phyloP scores from a whole-genome alignment of 2,888 invertebrate genomes.

The Cosmorhoe ocellata region DNA sequence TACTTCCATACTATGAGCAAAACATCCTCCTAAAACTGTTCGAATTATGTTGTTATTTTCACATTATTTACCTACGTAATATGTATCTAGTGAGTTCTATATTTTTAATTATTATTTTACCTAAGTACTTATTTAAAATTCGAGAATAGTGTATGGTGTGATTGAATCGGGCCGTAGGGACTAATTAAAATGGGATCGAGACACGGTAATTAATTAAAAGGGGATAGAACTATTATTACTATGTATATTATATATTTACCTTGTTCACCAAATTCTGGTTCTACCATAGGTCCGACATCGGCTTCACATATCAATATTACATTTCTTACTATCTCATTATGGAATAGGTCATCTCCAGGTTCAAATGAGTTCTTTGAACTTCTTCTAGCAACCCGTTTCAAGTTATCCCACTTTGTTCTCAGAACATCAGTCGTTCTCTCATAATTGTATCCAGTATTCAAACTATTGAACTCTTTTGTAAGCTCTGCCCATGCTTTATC shows the following conservation, averaged over 20 bases:
- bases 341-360: constrained; percentile 38
- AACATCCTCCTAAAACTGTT: no score
- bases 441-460: constrained; percentile 46
- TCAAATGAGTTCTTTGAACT: constrained; percentile 54
- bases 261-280: constrained; percentile 5
- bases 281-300: constrained; percentile 19
- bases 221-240: no score
- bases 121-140: no score
- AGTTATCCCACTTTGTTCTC: constrained; percentile 68
- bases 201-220: no score
- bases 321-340: constrained; percentile 49
- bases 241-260: constrained; percentile 1
- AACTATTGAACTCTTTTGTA: constrained; percentile 55
- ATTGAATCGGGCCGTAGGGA: no score
- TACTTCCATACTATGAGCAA: no score
- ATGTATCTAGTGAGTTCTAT: no score
- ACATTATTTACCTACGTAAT: no score
- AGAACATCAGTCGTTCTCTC: constrained; percentile 53
- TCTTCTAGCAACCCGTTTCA: constrained; percentile 58
- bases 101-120: no score
- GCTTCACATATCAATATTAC: constrained; percentile 32
- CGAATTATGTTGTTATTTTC: no score
- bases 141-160: no score
- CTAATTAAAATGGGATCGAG: background rate
- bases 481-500: constrained; percentile 64